Base-by-base conservation (phyloP, 2,888 invertebrate genomes). In the Cataglyphis cursor region DNA sequence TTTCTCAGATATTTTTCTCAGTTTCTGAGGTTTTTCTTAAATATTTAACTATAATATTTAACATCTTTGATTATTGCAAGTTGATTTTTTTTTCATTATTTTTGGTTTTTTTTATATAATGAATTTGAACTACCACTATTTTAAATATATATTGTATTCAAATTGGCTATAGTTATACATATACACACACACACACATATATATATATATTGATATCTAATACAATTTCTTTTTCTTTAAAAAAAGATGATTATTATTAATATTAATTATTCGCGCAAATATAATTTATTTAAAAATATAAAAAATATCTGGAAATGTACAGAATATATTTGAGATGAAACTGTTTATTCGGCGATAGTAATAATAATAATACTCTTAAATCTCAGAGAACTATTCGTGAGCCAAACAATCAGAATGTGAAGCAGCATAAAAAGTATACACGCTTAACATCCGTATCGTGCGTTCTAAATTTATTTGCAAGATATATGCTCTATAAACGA, bases 381-480 rank as follows among this genome's bases (percentile, higher is more conserved):
- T 54, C 35, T 54, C 12, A 12, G 3, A 8, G 24, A 38, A 21
- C 10, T 59, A 12, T 21, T 66, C 0, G 5, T 1, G 0, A 4
- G 18, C 8, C 18, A 48, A 21, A 1, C 15, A 21, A 70, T 44
- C 41, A 18, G 41, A 35, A 66, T 24, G 3, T 9, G 12, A 78
- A 59, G 61, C 44, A 59, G 10, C 59, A 57, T n/a, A 70, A 70
- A 64, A 35, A 66, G 12, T 4, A 44, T 24, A 28, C n/a, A 28
- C n/a, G 9, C 21, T n/a, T 41, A 57, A 12, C 3, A 9, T 24
- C 24, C 51, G 18, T 44, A 72, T 66, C 57, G 12, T 21, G 15
- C 41, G 21, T 72, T 86, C 62, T 80, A 84, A 78, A 83, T 81
- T 65, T 78, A 84, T 4, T 51, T n/a, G 8, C 12, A 3, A 68